Percentiles rank a stretch among this genome's conserved stretches.
Conservation (phyloP, 2,888 invertebrate genomes). For the Ornithoptera priamus region DNA sequence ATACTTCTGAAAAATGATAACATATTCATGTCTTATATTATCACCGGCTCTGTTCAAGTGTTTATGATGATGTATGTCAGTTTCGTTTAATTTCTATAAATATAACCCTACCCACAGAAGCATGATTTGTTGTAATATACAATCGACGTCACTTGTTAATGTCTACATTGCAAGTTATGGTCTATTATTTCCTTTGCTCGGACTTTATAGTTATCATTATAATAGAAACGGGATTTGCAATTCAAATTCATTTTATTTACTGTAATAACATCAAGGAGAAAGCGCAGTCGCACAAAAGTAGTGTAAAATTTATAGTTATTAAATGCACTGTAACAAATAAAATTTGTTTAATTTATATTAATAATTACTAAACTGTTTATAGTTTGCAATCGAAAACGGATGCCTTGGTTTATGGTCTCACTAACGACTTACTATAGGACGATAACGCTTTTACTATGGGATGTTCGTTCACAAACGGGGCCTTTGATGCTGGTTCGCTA, state of each 20-base stretch:
- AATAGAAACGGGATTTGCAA: conserved; percentile 33
- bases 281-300: conserved; percentile 1
- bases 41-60: background rate
- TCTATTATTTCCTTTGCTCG: conserved; percentile 1
- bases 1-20: no score
- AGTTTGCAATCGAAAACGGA: no score
- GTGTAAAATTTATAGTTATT: conserved; percentile 8
- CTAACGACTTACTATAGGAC: no score
- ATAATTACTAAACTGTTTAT: no score
- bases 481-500: no score
- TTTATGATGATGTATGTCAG: background rate
- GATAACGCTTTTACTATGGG: no score
- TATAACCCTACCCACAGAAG: no score
- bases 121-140: background rate
- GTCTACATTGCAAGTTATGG: no score
- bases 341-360: background rate
- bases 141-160: background rate
- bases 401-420: no score
- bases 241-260: conserved; percentile 11
- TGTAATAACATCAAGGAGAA: background rate
- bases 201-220: conserved; percentile 1
- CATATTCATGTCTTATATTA: no score
- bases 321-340: background rate
- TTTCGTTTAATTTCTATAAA: no score
- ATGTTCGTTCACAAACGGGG: no score